These are phyloP conservation scores for Zygogramma bicolorata DNA, from an alignment of 2,888 invertebrate species.

Conservation along the genomic window DNA sequence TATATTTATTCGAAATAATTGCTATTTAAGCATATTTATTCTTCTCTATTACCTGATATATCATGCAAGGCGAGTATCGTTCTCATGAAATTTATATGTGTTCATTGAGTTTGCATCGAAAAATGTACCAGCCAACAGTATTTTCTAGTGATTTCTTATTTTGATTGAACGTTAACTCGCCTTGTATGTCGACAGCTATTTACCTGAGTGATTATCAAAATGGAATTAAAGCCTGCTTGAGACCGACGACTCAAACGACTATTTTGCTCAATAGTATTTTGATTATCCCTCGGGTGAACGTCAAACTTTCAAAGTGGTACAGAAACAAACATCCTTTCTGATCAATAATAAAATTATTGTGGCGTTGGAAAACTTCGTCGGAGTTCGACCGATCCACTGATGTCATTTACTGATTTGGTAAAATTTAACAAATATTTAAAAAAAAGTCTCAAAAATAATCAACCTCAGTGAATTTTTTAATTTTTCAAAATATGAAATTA, in stretches of 20 bases:
- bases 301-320: background rate
- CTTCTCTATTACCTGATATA: conserved; percentile 42
- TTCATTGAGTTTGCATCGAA: conserved; percentile 24
- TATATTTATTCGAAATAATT: conserved; percentile 38
- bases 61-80: conserved; percentile 2
- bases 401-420: no score
- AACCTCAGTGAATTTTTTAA: no score
- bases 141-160: conserved; percentile 5
- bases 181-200: conserved; percentile 11
- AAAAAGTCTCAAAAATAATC: no score
- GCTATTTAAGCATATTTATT: conserved; percentile 43
- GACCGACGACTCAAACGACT: background rate
- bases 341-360: no score
- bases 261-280: conserved; percentile 9
- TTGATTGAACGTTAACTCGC: background rate
- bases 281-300: conserved; percentile 5
- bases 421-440: no score
- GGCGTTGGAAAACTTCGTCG: no score
- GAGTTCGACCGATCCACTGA: no score
- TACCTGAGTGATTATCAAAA: conserved; percentile 11
- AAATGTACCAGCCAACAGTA: conserved; percentile 10
- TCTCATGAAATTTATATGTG: conserved; percentile 3
- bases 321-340: background rate
- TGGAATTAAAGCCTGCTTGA: background rate
- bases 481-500: no score